These are phyloP conservation scores for Glossosoma conforme DNA, from an alignment of 1,140 invertebrate species.

Conservation along the genomic window DNA sequence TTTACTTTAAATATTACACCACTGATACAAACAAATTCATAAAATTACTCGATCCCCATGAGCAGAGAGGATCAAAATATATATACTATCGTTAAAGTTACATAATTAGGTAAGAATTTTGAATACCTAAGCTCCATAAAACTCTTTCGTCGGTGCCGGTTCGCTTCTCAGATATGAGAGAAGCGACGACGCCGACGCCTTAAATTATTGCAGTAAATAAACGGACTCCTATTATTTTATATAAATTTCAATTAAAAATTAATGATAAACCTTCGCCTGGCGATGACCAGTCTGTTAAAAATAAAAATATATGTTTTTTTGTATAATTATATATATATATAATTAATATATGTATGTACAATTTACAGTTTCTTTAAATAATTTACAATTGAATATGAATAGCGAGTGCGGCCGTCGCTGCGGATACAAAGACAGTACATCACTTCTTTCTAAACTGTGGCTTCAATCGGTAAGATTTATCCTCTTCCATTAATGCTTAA, in stretches of 20 bases:
- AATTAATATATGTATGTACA: conserved; percentile 31
- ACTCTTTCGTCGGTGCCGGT: too few relatives aligned
- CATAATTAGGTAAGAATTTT: too few relatives aligned
- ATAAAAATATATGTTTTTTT: conserved; percentile 30
- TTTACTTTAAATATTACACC: conserved; percentile 19
- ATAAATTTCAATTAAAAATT: conserved; percentile 22
- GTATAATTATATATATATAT: conserved; percentile 28
- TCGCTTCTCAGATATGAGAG: too few relatives aligned
- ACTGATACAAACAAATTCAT: conserved; percentile 8
- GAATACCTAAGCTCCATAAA: too few relatives aligned
- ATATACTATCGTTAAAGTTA: too few relatives aligned
- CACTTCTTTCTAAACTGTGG: conserved; percentile 1
- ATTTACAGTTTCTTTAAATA: conserved; percentile 32
- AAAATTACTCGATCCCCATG: background rate
- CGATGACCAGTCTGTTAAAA: conserved; percentile 23
- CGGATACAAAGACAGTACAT: conserved; percentile 10
- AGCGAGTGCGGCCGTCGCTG: conserved; percentile 11
- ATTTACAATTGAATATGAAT: conserved; percentile 31
- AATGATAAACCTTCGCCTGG: conserved; percentile 12
- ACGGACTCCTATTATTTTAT: conserved; percentile 14
- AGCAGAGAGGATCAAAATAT: background rate
- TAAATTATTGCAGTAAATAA: conserved; percentile 23
- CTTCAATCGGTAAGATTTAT: conserved; percentile 2
- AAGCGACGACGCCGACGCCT: too few relatives aligned
- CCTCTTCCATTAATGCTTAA: conserved; percentile 26